Conservation (phyloP, 2,888 invertebrate species). For the Sarcophaga subvicina region DNA sequence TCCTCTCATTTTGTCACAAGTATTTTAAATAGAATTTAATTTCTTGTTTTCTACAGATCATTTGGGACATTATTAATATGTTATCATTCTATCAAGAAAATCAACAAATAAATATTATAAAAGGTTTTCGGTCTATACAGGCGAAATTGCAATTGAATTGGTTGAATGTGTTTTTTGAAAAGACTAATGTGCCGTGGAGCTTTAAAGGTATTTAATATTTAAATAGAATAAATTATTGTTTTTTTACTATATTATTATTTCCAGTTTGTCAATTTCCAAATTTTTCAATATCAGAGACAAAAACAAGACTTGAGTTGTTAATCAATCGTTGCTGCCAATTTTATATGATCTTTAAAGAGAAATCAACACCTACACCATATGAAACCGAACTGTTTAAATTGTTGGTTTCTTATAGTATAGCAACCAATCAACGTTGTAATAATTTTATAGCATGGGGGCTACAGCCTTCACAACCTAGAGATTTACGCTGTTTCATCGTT, state of each 20-base stretch:
- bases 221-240: background rate
- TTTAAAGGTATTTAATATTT: constrained; percentile 72
- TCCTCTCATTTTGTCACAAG: no score
- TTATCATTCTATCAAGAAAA: constrained; percentile 79
- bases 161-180: constrained; percentile 76
- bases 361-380: constrained; percentile 75
- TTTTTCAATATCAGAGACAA: constrained; percentile 76
- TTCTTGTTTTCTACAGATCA: constrained; percentile 72
- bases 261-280: constrained; percentile 72
- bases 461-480: constrained; percentile 77
- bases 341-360: constrained; percentile 76
- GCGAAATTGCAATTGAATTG: constrained; percentile 78
- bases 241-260: constrained; percentile 13
- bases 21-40: background rate
- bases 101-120: constrained; percentile 75
- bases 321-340: constrained; percentile 80
- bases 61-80: constrained; percentile 81
- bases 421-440: constrained; percentile 79
- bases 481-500: constrained; percentile 79
- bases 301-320: constrained; percentile 79
- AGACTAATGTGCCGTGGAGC: constrained; percentile 70
- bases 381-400: constrained; percentile 79
- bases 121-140: constrained; percentile 78
- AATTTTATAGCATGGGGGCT: constrained; percentile 81
- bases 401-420: constrained; percentile 78